Conservation (phyloP, 2,888 invertebrate species). For the Brenthis hecate region DNA sequence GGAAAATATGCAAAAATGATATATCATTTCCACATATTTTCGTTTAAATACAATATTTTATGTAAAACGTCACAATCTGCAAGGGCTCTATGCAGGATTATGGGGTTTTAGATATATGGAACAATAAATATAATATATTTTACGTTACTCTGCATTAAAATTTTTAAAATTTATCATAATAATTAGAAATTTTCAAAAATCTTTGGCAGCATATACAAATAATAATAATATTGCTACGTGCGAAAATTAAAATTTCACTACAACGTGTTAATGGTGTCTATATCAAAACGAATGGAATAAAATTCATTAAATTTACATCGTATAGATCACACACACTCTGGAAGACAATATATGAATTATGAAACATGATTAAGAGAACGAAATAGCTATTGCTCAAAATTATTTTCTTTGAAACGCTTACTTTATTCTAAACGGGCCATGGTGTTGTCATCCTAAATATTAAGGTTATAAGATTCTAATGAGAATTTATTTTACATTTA, state of each 20-base stretch:
- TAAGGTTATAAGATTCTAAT: slow-evolving; percentile 42
- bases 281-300: slow-evolving; percentile 27
- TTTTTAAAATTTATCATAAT: slow-evolving; percentile 25
- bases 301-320: slow-evolving; percentile 34
- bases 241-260: slow-evolving; percentile 13
- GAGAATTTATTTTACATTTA: slow-evolving; percentile 66
- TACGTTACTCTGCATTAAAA: slow-evolving; percentile 65
- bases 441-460: slow-evolving; percentile 37
- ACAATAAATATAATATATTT: slow-evolving; percentile 23
- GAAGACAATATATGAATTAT: slow-evolving; percentile 73
- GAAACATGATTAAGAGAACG: slow-evolving; percentile 26
- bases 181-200: slow-evolving; percentile 18
- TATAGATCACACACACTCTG: slow-evolving; percentile 67
- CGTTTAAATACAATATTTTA: slow-evolving; percentile 39
- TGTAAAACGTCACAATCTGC: slow-evolving; percentile 64
- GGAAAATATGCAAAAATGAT: slow-evolving; percentile 36
- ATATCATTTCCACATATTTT: slow-evolving; percentile 32
- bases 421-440: slow-evolving; percentile 18
- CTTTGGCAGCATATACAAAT: slow-evolving; percentile 27
- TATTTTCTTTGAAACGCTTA: slow-evolving; percentile 31
- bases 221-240: slow-evolving; percentile 18
- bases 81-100: slow-evolving; percentile 70
- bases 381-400: slow-evolving; percentile 6
- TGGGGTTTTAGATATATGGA: slow-evolving; percentile 55
- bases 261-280: slow-evolving; percentile 30